Conservation (phyloP, 2,113 vertebrate genomes). For the Macheiramphus alcinus region DNA sequence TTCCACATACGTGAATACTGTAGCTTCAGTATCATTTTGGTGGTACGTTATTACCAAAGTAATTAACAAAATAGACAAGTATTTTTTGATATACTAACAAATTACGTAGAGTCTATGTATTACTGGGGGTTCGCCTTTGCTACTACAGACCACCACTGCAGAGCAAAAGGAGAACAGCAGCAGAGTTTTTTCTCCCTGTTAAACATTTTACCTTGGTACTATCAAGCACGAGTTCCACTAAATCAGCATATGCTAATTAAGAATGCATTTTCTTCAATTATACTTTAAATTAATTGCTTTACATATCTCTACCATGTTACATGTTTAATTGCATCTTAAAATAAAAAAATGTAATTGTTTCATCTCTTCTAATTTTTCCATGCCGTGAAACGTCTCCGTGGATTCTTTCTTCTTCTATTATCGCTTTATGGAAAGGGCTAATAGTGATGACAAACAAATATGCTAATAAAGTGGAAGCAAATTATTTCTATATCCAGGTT, state of each 20-base stretch:
- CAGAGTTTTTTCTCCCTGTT: not conserved
- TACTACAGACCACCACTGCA: not conserved
- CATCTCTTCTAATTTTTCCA: not conserved
- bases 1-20: not conserved
- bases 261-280: not conserved
- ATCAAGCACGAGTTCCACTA: not conserved
- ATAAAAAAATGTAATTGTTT: not conserved
- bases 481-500: constrained; percentile 28
- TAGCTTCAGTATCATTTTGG: not conserved
- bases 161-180: not conserved
- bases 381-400: not conserved
- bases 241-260: not conserved
- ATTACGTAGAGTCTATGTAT: rapidly evolving
- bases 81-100: not conserved
- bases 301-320: not conserved
- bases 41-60: not conserved
- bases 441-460: not conserved
- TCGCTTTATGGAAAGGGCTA: not conserved
- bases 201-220: not conserved
- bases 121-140: not conserved
- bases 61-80: not conserved
- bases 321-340: not conserved
- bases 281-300: not conserved
- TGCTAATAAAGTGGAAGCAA: not conserved
- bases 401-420: not conserved